These are phyloP conservation scores for Acanthopleura granulata DNA, from an alignment of 2,888 invertebrate species.

Conservation along the genomic window DNA sequence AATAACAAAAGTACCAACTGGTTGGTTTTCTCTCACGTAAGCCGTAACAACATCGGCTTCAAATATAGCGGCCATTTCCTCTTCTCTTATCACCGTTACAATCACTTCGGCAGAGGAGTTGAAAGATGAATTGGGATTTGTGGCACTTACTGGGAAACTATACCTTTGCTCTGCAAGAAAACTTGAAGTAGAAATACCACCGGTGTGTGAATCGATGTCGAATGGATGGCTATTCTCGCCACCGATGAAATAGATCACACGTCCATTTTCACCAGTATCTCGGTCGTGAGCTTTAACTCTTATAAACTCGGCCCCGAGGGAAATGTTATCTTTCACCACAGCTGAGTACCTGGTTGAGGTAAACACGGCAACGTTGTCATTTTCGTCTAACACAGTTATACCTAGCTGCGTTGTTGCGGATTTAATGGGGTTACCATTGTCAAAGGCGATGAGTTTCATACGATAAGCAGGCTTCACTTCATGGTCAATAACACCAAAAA, in stretches of 20 bases:
- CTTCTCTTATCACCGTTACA: background rate
- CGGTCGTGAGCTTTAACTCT: background rate
- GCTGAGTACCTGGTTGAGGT: background rate
- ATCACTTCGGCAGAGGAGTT: background rate
- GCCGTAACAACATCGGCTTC: background rate
- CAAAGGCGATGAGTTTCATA: background rate
- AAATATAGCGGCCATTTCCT: background rate
- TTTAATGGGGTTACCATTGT: background rate
- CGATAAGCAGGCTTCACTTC: background rate
- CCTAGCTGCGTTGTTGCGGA: background rate
- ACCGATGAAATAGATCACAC: background rate
- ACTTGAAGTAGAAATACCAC: background rate
- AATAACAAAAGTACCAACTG: background rate
- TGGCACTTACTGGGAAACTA: background rate
- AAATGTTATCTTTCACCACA: background rate
- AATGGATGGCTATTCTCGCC: background rate
- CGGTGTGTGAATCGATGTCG: background rate
- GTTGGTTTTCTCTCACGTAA: background rate
- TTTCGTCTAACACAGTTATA: background rate
- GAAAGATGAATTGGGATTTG: background rate
- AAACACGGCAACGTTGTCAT: background rate
- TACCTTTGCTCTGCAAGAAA: constrained; percentile 1
- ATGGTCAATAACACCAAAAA: background rate
- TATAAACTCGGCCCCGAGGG: background rate
- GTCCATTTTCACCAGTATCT: background rate